Conservation (phyloP, 2,888 invertebrate species). For the Metallyticus violacea region DNA sequence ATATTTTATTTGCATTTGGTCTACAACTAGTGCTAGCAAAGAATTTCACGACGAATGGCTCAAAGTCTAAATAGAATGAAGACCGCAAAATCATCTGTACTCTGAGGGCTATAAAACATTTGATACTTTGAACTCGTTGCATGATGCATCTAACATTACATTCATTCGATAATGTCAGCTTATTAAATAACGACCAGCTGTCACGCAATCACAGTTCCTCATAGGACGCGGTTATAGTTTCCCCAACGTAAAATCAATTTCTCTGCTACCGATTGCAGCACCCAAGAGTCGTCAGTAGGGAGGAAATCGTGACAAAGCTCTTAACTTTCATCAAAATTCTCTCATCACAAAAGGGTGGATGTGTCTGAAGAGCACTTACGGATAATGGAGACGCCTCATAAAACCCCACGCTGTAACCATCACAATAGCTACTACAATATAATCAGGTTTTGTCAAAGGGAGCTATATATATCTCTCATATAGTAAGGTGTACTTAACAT, state of each 20-base stretch:
- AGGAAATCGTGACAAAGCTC: background rate
- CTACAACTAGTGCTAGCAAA: too few species aligned
- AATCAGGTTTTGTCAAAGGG: background rate
- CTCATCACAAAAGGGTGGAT: background rate
- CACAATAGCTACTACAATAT: background rate
- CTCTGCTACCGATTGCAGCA: background rate
- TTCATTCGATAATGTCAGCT: too few species aligned
- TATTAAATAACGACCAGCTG: too few species aligned
- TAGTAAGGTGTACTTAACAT: background rate
- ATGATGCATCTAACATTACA: too few species aligned
- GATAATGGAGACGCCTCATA: background rate
- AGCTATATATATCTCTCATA: background rate
- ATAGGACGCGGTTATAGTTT: background rate
- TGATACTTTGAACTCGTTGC: too few species aligned
- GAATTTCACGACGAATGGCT: too few species aligned
- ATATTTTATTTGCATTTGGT: too few species aligned
- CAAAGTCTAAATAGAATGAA: too few species aligned
- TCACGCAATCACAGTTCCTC: too few species aligned
- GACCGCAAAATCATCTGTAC: too few species aligned
- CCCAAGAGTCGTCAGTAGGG: too few species aligned
- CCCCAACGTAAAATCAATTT: background rate
- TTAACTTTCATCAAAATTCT: background rate
- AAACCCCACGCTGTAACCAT: background rate
- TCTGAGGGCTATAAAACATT: too few species aligned
- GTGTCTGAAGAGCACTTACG: background rate